phyloP scores from a whole-genome alignment of 2,888 invertebrate genomes.

The Chymomyza caudatula region DNA sequence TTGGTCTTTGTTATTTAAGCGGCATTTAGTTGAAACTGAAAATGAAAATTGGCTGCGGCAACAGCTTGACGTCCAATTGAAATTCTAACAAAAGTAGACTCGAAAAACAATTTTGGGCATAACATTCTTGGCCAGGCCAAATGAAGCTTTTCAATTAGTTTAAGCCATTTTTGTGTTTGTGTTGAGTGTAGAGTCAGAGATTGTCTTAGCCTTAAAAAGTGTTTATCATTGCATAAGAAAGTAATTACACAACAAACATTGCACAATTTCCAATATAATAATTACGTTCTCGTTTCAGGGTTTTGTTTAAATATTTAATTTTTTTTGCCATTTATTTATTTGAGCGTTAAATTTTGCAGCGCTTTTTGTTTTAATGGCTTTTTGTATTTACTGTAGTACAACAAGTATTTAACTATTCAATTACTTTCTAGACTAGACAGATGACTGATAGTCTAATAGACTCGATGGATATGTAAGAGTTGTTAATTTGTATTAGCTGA shows the following conservation, averaged over 20 bases:
- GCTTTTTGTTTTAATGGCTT: conserved; percentile 51
- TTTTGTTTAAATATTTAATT: background rate
- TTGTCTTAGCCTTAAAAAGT: conserved; percentile 57
- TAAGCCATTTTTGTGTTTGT: background rate
- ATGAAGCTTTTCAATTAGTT: background rate
- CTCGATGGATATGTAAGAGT: conserved; percentile 55
- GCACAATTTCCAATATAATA: too few relatives aligned
- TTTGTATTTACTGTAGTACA: background rate
- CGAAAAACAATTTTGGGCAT: background rate
- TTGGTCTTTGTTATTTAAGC: background rate
- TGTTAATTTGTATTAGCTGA: background rate
- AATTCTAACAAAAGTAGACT: background rate
- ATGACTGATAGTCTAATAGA: conserved; percentile 53
- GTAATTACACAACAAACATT: too few relatives aligned
- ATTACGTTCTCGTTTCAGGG: too few relatives aligned
- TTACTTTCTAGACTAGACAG: background rate
- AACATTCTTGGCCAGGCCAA: background rate
- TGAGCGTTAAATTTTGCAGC: conserved; percentile 38
- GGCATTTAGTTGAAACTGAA: conserved; percentile 26
- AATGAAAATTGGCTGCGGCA: conserved; percentile 5
- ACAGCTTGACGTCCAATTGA: background rate
- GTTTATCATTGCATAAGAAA: background rate
- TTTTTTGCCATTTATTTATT: conserved; percentile 13
- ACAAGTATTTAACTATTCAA: background rate
- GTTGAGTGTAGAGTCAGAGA: conserved; percentile 43